A percentile compares a stretch with the other conserved stretches of the same genome.
phyloP scores from a whole-genome alignment of 2,797 vertebrate genomes.

The Falco biarmicus region DNA sequence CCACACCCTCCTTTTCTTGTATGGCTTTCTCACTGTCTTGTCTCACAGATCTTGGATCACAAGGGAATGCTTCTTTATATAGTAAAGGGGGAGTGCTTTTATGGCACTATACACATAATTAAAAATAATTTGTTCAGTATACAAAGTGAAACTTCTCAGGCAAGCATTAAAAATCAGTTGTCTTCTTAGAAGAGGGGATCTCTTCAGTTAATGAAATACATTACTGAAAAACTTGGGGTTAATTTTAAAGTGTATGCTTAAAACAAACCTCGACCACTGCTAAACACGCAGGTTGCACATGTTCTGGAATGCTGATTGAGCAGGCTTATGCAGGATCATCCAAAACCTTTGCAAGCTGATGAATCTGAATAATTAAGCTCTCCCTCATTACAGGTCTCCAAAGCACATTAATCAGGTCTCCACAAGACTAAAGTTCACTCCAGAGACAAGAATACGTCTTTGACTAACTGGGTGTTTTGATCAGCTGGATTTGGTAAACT shows the following conservation, averaged over 20 bases:
- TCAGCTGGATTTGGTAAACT: neutral
- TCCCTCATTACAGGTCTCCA: conserved; percentile 33
- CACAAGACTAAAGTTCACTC: conserved; percentile 16
- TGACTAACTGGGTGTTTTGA: neutral
- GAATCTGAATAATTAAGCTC: conserved; percentile 40
- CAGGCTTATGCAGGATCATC: conserved; percentile 24
- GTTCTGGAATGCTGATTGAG: conserved; percentile 23
- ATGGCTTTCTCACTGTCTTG: conserved; percentile 30
- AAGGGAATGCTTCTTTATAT: neutral
- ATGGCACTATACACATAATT: neutral
- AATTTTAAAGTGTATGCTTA: neutral
- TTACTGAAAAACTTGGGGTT: neutral
- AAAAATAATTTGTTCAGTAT: neutral
- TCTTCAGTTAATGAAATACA: conserved; percentile 6
- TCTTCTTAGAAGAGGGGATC: neutral
- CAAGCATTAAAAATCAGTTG: neutral
- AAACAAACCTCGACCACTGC: neutral
- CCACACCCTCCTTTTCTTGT: conserved; percentile 18
- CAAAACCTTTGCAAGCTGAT: conserved; percentile 40
- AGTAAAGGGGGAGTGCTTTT: neutral
- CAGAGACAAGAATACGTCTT: neutral
- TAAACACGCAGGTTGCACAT: neutral
- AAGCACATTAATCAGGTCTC: conserved; percentile 5
- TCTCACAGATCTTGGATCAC: neutral
- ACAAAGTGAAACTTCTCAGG: neutral